Conservation (phyloP, 2,888 invertebrate species). For the Nasonia oneida region DNA sequence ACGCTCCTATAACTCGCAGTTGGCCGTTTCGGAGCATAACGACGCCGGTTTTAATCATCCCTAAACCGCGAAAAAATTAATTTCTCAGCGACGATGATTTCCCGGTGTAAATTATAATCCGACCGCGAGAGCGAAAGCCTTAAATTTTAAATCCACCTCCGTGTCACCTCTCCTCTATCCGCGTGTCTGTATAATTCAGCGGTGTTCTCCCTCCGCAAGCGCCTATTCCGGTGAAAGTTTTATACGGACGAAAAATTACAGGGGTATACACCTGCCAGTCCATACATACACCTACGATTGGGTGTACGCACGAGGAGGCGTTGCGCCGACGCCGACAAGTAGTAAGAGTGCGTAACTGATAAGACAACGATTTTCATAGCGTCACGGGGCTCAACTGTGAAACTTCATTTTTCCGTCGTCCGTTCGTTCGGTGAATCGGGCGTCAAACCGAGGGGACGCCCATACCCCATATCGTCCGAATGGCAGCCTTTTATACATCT, state of each 20-base stretch:
- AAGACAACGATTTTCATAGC: conserved; percentile 35
- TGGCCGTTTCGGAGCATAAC: conserved; percentile 17
- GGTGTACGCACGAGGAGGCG: neutral
- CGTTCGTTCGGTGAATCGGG: neutral
- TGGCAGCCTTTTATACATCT: neutral
- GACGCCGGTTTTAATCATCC: neutral
- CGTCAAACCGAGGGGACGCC: neutral
- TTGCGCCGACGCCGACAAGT: neutral
- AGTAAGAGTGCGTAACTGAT: conserved; percentile 28
- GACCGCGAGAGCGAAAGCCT: neutral
- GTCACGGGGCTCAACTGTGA: no score
- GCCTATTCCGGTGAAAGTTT: conserved; percentile 23
- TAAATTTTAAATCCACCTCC: neutral
- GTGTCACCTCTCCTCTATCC: neutral
- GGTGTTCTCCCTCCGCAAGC: neutral
- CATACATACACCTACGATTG: no score
- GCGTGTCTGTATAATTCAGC: neutral
- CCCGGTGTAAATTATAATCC: conserved; percentile 9
- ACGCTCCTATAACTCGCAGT: neutral
- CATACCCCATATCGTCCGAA: neutral
- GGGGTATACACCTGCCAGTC: neutral
- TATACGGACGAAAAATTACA: conserved; percentile 5
- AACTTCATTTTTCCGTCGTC: neutral
- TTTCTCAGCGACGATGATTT: conserved; percentile 27
- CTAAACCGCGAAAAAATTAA: conserved; percentile 32